Evolutionary conservation across 1,140 invertebrate genomes (phyloP).

Genomic region (Trichonephila inaurata): DNA sequence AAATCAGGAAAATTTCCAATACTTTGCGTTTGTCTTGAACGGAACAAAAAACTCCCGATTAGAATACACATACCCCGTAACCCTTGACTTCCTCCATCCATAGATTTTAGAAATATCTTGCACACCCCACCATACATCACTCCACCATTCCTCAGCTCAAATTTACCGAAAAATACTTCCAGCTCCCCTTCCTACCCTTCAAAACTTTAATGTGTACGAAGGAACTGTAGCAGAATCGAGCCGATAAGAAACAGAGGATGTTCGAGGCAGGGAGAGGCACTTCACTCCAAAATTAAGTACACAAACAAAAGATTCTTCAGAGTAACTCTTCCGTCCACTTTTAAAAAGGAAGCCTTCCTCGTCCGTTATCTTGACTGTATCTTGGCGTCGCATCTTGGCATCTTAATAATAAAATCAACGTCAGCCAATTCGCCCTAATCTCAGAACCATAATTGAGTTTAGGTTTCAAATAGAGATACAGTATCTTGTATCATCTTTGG

Average conservation of each 20-base stretch:
- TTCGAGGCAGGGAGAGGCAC: neutral
- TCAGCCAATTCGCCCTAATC: slow-evolving; percentile 24
- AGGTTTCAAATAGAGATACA: slow-evolving; percentile 60
- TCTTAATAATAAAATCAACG: slow-evolving; percentile 41
- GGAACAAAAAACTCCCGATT: too few species aligned
- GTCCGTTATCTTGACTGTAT: neutral
- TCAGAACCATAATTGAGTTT: slow-evolving; percentile 64
- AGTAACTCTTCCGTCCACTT: slow-evolving; percentile 40
- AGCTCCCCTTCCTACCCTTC: neutral
- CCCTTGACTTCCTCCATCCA: too few species aligned
- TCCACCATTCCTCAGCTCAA: neutral
- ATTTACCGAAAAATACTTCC: neutral
- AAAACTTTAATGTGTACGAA: neutral
- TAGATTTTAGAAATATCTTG: too few species aligned
- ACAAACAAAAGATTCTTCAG: slow-evolving; percentile 40
- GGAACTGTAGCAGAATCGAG: neutral
- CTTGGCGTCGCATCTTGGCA: neutral
- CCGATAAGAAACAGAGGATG: neutral
- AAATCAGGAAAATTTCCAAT: too few species aligned
- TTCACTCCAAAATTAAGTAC: slow-evolving; percentile 45
- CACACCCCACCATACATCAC: too few species aligned
- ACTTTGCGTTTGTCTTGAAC: too few species aligned
- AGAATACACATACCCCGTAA: too few species aligned
- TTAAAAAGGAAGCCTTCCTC: slow-evolving; percentile 39
- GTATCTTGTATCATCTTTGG: slow-evolving; percentile 47